Evolutionary conservation across 2,797 vertebrate genomes (phyloP).

Genomic region (Chaetophractus vellerosus): DNA sequence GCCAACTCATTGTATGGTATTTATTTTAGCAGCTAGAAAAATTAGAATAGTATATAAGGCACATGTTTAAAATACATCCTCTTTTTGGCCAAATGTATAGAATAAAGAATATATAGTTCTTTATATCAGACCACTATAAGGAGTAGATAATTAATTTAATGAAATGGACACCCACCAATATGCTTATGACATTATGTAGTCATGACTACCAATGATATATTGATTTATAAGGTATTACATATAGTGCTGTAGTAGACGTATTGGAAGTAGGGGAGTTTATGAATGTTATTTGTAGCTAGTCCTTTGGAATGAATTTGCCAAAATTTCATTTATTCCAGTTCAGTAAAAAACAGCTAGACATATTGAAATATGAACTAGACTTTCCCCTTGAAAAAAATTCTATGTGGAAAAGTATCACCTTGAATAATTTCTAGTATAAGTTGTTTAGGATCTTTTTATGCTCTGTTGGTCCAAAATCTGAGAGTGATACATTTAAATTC

Average conservation of each 20-base stretch:
- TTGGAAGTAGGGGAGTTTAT: neutral
- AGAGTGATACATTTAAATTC: conserved; percentile 32
- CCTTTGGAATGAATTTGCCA: conserved; percentile 39
- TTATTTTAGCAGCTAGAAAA: no score
- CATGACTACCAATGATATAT: neutral
- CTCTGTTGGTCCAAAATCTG: neutral
- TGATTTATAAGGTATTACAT: neutral
- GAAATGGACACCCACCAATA: neutral
- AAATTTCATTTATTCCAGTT: conserved; percentile 45
- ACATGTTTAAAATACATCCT: conserved; percentile 5
- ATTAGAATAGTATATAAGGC: neutral
- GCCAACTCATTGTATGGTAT: no score
- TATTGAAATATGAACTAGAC: conserved; percentile 46
- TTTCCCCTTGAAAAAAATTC: conserved; percentile 14
- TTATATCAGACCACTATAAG: neutral
- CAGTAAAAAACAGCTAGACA: neutral
- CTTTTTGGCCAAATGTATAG: neutral
- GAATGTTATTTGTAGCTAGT: conserved; percentile 40
- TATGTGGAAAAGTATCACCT: conserved; percentile 11
- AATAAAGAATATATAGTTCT: conserved; percentile 11
- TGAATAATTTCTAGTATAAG: conserved; percentile 44
- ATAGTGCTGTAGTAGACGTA: neutral
- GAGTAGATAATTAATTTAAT: conserved; percentile 54
- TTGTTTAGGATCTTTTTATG: conserved; percentile 1
- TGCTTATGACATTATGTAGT: neutral